phyloP scores from a whole-genome alignment of 2,797 vertebrate genomes.

The Pteropus rufus region DNA sequence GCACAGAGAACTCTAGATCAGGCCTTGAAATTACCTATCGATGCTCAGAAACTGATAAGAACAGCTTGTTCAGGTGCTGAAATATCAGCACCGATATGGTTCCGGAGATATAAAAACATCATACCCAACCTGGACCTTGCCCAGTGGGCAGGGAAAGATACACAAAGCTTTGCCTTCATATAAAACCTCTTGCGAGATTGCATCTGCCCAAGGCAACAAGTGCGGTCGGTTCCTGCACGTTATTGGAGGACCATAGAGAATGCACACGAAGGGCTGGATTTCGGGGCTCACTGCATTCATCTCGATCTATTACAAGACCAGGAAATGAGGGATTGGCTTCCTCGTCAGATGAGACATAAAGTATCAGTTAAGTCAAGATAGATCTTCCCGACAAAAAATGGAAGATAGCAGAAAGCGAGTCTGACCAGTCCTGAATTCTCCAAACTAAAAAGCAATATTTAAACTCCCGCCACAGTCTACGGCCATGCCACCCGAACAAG shows the following conservation, averaged over 20 bases:
- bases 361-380: neutral
- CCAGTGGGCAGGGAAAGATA: neutral
- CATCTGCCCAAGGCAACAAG: neutral
- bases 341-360: neutral
- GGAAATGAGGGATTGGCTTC: neutral
- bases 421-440: neutral
- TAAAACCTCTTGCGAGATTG: neutral
- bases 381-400: neutral
- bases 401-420: neutral
- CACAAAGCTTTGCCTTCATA: neutral
- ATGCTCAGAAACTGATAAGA: neutral
- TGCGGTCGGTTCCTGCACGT: neutral
- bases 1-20: neutral
- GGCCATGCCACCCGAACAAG: too few species aligned
- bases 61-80: neutral
- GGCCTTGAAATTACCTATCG: neutral
- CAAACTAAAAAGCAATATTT: conserved; percentile 15
- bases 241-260: neutral
- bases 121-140: neutral
- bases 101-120: neutral
- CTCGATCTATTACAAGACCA: neutral
- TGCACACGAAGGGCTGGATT: neutral
- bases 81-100: neutral
- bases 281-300: neutral
- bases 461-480: neutral